A percentile compares a stretch with the other conserved stretches of the same genome.
These are phyloP conservation scores for Scaptodrosophila latifasciaeformis DNA, from an alignment of 2,888 invertebrate species.

Conservation along the genomic window DNA sequence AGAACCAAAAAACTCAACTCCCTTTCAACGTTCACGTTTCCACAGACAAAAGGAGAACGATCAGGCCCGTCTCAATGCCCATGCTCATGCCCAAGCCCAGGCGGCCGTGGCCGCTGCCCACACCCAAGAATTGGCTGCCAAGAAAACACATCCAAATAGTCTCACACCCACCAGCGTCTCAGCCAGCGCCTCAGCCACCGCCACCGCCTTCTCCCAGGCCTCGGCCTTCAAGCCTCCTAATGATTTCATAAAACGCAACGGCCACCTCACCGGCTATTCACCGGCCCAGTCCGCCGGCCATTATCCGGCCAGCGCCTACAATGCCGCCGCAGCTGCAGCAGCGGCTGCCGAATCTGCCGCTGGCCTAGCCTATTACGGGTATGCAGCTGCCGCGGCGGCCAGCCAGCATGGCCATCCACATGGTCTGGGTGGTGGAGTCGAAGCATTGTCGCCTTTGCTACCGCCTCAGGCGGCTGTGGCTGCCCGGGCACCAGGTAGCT, in stretches of 20 bases:
- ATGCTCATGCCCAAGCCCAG: constrained; percentile 35
- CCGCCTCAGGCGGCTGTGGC: constrained; percentile 4
- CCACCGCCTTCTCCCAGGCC: constrained; percentile 81
- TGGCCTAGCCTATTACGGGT: constrained; percentile 61
- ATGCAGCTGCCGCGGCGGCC: constrained; percentile 44
- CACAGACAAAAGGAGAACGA: constrained; percentile 75
- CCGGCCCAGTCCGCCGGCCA: constrained; percentile 35
- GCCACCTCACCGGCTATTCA: constrained; percentile 48
- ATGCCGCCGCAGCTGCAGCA: constrained; percentile 44
- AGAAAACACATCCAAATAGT: constrained; percentile 60
- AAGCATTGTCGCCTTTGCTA: constrained; percentile 23
- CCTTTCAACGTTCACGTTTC: constrained; percentile 74
- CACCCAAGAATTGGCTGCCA: constrained; percentile 35
- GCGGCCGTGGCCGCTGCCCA: constrained; percentile 32
- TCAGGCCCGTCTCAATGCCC: constrained; percentile 73
- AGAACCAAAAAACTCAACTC: constrained; percentile 8
- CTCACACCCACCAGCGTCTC: background rate
- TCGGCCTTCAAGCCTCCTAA: constrained; percentile 88
- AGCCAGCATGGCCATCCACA: constrained; percentile 14
- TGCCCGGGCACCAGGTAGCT: constrained; percentile 24
- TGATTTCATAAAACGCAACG: constrained; percentile 78
- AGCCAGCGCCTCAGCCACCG: constrained; percentile 2
- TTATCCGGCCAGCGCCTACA: constrained; percentile 55
- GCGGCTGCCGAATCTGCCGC: constrained; percentile 31
- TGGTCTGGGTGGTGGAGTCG: too few relatives aligned